Evolutionary conservation across 1,140 invertebrate species (phyloP).

Genomic region (Drosophila tropicalis): DNA sequence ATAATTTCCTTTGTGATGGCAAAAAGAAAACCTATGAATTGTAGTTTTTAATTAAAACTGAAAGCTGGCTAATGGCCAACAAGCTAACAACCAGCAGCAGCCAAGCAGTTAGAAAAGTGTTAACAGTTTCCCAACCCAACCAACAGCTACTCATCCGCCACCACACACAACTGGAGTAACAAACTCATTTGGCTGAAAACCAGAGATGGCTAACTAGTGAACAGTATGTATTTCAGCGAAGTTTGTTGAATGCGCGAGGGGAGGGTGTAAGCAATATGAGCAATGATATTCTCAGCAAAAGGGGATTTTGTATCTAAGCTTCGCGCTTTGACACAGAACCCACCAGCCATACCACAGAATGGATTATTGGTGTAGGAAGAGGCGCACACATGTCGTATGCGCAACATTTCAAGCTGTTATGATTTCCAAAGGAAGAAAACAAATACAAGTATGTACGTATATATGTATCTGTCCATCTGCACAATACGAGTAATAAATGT

Average conservation of each 20-base stretch:
- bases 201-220: conserved; percentile 19
- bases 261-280: conserved; percentile 50
- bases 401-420: conserved; percentile 39
- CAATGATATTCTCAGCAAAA: conserved; percentile 40
- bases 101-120: conserved; percentile 45
- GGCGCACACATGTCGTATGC: conserved; percentile 67
- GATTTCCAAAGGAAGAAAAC: conserved; percentile 10
- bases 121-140: conserved; percentile 45
- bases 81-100: conserved; percentile 18
- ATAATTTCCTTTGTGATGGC: conserved; percentile 55
- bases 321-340: conserved; percentile 47
- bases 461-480: conserved; percentile 56
- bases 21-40: conserved; percentile 33
- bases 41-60: conserved; percentile 76
- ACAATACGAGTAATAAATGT: conserved; percentile 72
- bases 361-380: conserved; percentile 18
- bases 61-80: conserved; percentile 61
- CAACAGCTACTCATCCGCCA: not conserved
- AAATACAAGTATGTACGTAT: not conserved
- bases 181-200: conserved; percentile 50
- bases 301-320: conserved; percentile 67
- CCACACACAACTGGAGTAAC: conserved; percentile 17
- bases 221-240: too few relatives aligned
- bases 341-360: conserved; percentile 23
- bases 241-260: too few relatives aligned